phyloP scores from a whole-genome alignment of 2,797 vertebrate species.

The Gymnopithys bicolor region DNA sequence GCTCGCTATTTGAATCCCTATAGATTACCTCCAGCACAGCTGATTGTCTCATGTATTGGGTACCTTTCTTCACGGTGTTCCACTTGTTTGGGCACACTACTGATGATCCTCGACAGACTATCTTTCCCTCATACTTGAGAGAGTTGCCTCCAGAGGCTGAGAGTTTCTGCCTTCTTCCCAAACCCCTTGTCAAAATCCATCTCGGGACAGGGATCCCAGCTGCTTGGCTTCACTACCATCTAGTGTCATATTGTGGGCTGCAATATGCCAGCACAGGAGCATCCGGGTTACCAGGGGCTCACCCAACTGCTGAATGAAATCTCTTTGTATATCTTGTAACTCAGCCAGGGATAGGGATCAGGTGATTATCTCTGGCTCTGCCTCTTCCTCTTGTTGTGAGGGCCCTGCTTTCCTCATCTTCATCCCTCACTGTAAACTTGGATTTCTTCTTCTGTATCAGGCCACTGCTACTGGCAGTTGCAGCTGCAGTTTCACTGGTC shows the following conservation, averaged over 20 bases:
- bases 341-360: not conserved
- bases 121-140: not conserved
- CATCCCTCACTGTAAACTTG: not conserved
- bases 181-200: not conserved
- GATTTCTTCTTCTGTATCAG: not conserved
- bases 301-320: not conserved
- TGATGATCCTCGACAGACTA: not conserved
- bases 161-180: not conserved
- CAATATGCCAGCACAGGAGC: not conserved
- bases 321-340: no score
- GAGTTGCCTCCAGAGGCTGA: not conserved
- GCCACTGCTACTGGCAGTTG: not conserved
- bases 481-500: not conserved
- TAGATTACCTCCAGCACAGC: not conserved
- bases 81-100: not conserved
- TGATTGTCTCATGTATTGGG: not conserved
- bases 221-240: not conserved
- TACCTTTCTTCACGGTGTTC: not conserved
- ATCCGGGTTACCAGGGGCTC: not conserved
- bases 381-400: not conserved
- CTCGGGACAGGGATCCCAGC: not conserved
- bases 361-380: not conserved
- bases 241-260: not conserved
- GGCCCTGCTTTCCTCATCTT: not conserved
- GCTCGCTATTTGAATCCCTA: not conserved